Evolutionary conservation across 2,888 invertebrate genomes (phyloP).

Genomic region (Craniophora ligustri): DNA sequence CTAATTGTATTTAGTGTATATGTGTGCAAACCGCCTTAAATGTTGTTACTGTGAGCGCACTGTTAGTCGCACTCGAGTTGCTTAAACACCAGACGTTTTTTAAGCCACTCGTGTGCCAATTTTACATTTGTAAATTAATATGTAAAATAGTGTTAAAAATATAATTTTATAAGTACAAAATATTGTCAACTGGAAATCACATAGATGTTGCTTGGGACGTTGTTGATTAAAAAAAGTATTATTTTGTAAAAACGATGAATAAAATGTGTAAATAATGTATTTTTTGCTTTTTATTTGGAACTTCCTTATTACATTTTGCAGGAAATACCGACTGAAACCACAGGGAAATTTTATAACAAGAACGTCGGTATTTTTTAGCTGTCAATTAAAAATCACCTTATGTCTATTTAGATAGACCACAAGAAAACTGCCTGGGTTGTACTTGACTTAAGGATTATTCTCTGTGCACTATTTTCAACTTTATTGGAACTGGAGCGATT

Average conservation of each 20-base stretch:
- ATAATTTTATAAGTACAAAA: constrained; percentile 70
- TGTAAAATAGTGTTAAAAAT: constrained; percentile 38
- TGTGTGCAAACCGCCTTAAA: no score
- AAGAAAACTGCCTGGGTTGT: no score
- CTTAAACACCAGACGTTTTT: not conserved
- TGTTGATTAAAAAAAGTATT: constrained; percentile 77
- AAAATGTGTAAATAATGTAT: constrained; percentile 70
- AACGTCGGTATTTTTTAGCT: no score
- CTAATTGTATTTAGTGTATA: no score
- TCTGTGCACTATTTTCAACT: no score
- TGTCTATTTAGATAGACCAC: no score
- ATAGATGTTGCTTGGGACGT: constrained; percentile 65
- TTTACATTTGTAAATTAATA: constrained; percentile 19
- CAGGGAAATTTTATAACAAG: no score
- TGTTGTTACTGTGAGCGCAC: constrained; percentile 12
- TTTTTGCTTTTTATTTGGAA: constrained; percentile 43
- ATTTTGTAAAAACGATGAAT: constrained; percentile 77
- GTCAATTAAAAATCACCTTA: no score
- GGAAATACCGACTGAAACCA: not conserved
- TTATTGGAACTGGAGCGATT: no score
- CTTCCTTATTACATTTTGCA: not conserved
- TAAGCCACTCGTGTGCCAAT: not conserved
- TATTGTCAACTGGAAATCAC: constrained; percentile 58
- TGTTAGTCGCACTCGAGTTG: constrained; percentile 3
- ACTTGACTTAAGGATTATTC: no score